Evolutionary conservation across 2,113 vertebrate genomes (phyloP), one percentile per base, ranked within the genome.

Genomic region (Engystomops pustulosus): DNA sequence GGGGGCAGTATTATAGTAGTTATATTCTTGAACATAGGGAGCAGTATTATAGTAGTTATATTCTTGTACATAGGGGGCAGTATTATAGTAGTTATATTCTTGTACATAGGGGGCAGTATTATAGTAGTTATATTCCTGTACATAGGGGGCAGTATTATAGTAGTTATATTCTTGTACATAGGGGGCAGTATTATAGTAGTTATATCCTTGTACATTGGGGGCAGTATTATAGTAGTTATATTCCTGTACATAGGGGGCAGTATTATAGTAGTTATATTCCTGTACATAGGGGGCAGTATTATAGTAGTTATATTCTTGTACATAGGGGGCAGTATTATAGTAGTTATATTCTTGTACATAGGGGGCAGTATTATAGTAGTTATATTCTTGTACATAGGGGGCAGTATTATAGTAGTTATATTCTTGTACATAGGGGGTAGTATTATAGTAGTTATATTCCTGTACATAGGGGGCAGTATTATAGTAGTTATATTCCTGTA

Each of bases 91-190:
- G 53, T 25, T 58, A 58, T 58, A 58, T 58, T 25, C 53, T 58
- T 58, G 1, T 58, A 58, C 53, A 58, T 58, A 58, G n/a, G 53
- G 53, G 8, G 53, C 53, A 58, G 53, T 58, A 58, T 58, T 58
- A 58, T 58, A 58, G 53, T 58, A 58, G 53, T 58, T 58, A 58
- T 58, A 58, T 58, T 58, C 53, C 25, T 58, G 53, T 58, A 58
- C 23, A 58, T 58, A 58, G 53, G n/a, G n/a, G 9, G n/a, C 9
- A 58, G 53, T 58, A 25, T 58, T 58, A 58, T 25, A 25, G 23
- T 25, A 58, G 53, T 25, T 58, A 58, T 58, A 58, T 11, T 58
- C n/a, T 58, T 58, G n/a, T 58, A 58, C 23, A 58, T 25, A 58
- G 53, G 53, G n/a, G 12, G 53, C 6, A 58, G 53, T 58, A 58